Conservation (phyloP, 1,140 invertebrate species). For the Papilio glaucus region DNA sequence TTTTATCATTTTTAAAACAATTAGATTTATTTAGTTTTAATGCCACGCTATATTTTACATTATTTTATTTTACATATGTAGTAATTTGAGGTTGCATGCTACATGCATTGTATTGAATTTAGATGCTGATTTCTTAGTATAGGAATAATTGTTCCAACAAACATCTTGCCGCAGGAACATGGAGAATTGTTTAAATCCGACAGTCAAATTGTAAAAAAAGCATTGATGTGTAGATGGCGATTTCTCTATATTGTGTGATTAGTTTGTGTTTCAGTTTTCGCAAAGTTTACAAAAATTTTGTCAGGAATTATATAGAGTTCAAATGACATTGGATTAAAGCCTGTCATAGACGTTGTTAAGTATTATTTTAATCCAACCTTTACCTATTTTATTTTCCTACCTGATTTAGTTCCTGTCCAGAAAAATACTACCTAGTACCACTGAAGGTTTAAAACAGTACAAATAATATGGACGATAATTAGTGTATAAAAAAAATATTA, state of each 20-base stretch:
- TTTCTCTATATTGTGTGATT: constrained; percentile 39
- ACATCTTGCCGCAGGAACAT: constrained; percentile 29
- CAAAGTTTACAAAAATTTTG: constrained; percentile 60
- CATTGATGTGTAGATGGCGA: constrained; percentile 34
- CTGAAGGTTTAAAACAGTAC: too few relatives aligned
- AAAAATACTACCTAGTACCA: too few relatives aligned
- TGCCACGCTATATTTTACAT: constrained; percentile 42
- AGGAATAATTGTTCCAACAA: constrained; percentile 29
- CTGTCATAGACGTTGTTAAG: constrained; percentile 65
- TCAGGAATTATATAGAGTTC: constrained; percentile 58
- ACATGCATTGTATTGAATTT: constrained; percentile 61
- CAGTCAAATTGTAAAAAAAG: constrained; percentile 26
- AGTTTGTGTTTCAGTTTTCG: constrained; percentile 46
- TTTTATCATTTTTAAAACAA: constrained; percentile 49
- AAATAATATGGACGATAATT: too few relatives aligned
- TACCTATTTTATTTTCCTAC: too few relatives aligned
- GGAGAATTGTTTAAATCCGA: constrained; percentile 10
- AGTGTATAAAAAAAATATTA: too few relatives aligned
- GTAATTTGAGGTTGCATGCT: constrained; percentile 64
- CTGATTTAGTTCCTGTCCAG: neutral
- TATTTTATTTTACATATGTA: constrained; percentile 56
- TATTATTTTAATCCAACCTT: constrained; percentile 54
- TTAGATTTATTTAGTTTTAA: constrained; percentile 54
- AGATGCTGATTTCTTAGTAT: constrained; percentile 49
- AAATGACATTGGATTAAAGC: constrained; percentile 73